phyloP scores from a whole-genome alignment of 2,797 vertebrate genomes.

The Typhlichthys eigenmanni region DNA sequence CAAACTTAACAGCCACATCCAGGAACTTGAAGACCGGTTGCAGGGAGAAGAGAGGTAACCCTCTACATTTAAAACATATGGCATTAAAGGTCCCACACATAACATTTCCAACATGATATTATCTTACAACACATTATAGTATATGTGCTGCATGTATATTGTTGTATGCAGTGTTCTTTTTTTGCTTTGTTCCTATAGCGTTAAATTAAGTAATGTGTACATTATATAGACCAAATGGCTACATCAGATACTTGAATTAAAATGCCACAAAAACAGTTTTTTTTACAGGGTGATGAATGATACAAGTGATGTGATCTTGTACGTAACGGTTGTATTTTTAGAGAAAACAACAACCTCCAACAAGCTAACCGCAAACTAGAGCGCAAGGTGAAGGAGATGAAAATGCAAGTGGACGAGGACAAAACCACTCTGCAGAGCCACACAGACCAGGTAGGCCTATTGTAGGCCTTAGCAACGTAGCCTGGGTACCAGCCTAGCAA shows the following conservation, averaged over 20 bases:
- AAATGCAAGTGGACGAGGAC: slow-evolving; percentile 93
- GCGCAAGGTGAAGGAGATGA: slow-evolving; percentile 93
- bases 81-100: neutral
- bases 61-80: neutral
- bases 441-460: slow-evolving; percentile 88
- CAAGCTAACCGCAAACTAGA: slow-evolving; percentile 92
- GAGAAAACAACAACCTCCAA: slow-evolving; percentile 89
- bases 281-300: slow-evolving; percentile 15
- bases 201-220: neutral
- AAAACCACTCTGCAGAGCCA: slow-evolving; percentile 88
- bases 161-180: neutral
- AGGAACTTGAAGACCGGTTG: slow-evolving; percentile 89
- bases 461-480: neutral
- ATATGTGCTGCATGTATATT: neutral
- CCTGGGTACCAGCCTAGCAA: no score
- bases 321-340: slow-evolving; percentile 51
- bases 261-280: no score
- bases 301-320: slow-evolving; percentile 10
- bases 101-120: neutral
- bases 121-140: no score
- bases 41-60: slow-evolving; percentile 88
- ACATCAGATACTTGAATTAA: slow-evolving; percentile 11
- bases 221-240: neutral
- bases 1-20: slow-evolving; percentile 87
- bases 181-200: neutral